phyloP scores from a whole-genome alignment of 2,113 vertebrate genomes.

The Aythya baeri region DNA sequence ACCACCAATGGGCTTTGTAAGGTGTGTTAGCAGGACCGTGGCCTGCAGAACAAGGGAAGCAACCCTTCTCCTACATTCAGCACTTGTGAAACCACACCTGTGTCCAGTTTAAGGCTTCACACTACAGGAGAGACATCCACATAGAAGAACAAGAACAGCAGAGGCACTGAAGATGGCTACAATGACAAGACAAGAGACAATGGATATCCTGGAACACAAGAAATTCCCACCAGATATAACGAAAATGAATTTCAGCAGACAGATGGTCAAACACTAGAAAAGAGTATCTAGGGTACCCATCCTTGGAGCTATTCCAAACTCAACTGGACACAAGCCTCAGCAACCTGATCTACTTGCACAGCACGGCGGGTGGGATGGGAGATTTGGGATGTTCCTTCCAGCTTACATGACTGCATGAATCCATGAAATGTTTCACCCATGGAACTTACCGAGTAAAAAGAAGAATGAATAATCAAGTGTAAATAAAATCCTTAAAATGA shows the following conservation, averaged over 20 bases:
- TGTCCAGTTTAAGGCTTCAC: too few species aligned
- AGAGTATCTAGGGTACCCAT: not conserved
- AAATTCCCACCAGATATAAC: not conserved
- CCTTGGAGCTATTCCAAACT: not conserved
- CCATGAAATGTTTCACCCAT: not conserved
- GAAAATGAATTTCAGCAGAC: not conserved
- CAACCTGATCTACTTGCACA: not conserved
- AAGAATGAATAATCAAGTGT: not conserved
- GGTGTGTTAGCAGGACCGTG: too few species aligned
- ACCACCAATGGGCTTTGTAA: too few species aligned
- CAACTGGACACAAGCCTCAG: not conserved
- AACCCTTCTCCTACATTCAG: too few species aligned
- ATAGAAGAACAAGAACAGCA: too few species aligned
- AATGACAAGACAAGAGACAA: too few species aligned
- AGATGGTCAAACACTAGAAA: not conserved
- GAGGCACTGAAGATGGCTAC: too few species aligned
- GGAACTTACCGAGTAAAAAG: not conserved
- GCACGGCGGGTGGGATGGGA: not conserved
- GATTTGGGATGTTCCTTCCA: not conserved
- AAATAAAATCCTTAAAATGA: not conserved
- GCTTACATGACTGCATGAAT: not conserved
- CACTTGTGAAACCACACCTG: too few species aligned
- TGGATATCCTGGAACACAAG: not conserved
- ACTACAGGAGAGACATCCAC: too few species aligned
- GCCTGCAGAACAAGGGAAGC: too few species aligned